These are phyloP conservation scores for Metalampra italica DNA, from an alignment of 2,888 invertebrate species.

Conservation along the genomic window DNA sequence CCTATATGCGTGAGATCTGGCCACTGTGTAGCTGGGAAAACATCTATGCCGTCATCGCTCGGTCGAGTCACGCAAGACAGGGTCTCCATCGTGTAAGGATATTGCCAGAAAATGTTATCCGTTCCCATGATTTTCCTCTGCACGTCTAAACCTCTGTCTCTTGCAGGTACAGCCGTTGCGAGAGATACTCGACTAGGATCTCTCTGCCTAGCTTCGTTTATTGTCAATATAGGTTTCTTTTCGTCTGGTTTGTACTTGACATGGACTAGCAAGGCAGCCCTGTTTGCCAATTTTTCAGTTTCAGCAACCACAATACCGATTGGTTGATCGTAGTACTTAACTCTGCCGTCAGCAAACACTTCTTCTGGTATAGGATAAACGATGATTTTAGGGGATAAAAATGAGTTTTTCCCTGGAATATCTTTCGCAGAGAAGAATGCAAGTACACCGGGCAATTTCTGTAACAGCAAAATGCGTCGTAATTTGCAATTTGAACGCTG, in stretches of 20 bases:
- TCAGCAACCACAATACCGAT: slow-evolving; percentile 80
- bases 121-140: slow-evolving; percentile 76
- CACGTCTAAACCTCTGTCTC: slow-evolving; percentile 50
- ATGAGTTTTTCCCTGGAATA: slow-evolving; percentile 80
- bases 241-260: slow-evolving; percentile 55
- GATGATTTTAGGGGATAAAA: slow-evolving; percentile 31
- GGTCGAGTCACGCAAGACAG: slow-evolving; percentile 79
- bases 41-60: slow-evolving; percentile 82
- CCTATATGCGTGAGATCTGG: slow-evolving; percentile 74
- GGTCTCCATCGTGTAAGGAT: slow-evolving; percentile 85
- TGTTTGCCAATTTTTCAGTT: slow-evolving; percentile 57
- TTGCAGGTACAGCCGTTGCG: slow-evolving; percentile 37
- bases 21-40: slow-evolving; percentile 79
- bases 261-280: slow-evolving; percentile 69
- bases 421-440: slow-evolving; percentile 79
- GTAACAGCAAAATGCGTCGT: slow-evolving; percentile 18
- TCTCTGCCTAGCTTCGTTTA: slow-evolving; percentile 14
- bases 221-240: slow-evolving; percentile 19
- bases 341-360: slow-evolving; percentile 54
- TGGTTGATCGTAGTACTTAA: slow-evolving; percentile 79
- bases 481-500: neutral
- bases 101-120: slow-evolving; percentile 78
- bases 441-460: slow-evolving; percentile 79
- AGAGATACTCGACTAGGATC: slow-evolving; percentile 25
- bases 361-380: slow-evolving; percentile 30